A percentile compares a stretch with the other conserved stretches of the same genome.
Conservation (phyloP, 1,140 invertebrate species). For the Neoseiulus cucumeris region DNA sequence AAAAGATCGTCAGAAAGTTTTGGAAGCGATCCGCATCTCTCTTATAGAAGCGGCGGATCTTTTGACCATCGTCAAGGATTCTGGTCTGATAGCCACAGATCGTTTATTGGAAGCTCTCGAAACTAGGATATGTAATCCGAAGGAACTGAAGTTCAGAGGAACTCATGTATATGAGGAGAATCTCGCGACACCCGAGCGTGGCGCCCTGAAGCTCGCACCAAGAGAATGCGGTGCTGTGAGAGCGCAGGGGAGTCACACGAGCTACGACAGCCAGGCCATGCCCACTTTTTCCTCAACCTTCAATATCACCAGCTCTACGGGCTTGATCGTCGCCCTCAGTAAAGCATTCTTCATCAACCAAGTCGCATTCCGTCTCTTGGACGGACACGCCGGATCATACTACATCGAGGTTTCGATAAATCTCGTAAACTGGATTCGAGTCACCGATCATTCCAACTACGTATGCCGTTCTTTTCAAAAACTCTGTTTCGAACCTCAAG, state of each 20-base stretch:
- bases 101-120: slow-evolving; percentile 82
- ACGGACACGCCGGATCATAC: slow-evolving; percentile 74
- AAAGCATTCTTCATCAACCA: slow-evolving; percentile 79
- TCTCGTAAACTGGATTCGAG: slow-evolving; percentile 76
- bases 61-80: slow-evolving; percentile 61
- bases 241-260: no score
- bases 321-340: slow-evolving; percentile 69
- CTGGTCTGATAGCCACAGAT: slow-evolving; percentile 62
- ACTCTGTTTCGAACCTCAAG: slow-evolving; percentile 68
- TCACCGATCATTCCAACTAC: slow-evolving; percentile 75
- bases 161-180: slow-evolving; percentile 57
- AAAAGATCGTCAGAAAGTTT: slow-evolving; percentile 17
- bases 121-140: slow-evolving; percentile 43
- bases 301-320: slow-evolving; percentile 73
- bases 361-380: slow-evolving; percentile 77
- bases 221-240: no score
- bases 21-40: slow-evolving; percentile 47
- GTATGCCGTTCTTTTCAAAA: slow-evolving; percentile 89
- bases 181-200: no score
- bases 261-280: no score
- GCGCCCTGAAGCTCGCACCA: no score
- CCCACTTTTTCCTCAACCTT: no score
- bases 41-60: slow-evolving; percentile 70
- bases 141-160: slow-evolving; percentile 55
- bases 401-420: slow-evolving; percentile 90